A percentile compares a stretch with the other conserved stretches of the same genome.
Conservation (phyloP, 2,888 invertebrate species). For the Odontocolon sp. region DNA sequence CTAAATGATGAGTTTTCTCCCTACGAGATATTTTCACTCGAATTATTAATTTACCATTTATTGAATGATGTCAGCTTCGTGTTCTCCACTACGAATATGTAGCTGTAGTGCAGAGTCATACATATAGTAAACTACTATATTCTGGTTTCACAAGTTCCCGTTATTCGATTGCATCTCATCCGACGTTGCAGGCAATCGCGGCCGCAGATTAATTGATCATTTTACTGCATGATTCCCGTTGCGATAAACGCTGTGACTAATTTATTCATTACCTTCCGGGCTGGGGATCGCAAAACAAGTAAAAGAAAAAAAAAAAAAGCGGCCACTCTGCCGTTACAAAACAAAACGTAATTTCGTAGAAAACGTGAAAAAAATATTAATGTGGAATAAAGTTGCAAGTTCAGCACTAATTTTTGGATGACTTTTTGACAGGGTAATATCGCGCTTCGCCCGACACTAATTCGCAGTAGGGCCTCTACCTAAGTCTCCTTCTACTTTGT, state of each 20-base stretch:
- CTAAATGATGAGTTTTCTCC: too few relatives aligned
- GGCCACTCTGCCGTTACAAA: slow-evolving; percentile 43
- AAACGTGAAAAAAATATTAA: neutral
- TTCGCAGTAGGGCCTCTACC: slow-evolving; percentile 58
- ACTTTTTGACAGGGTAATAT: slow-evolving; percentile 52
- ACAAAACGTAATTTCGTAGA: slow-evolving; percentile 35
- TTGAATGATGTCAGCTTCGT: slow-evolving; percentile 10
- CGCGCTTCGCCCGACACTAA: slow-evolving; percentile 65
- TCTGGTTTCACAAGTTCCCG: slow-evolving; percentile 36
- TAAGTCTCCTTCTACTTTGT: neutral
- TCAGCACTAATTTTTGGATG: slow-evolving; percentile 34
- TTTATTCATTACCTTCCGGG: slow-evolving; percentile 52
- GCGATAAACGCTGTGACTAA: slow-evolving; percentile 45
- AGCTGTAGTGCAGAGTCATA: too few relatives aligned
- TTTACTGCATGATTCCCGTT: slow-evolving; percentile 43
- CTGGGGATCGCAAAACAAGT: neutral
- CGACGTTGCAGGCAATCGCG: slow-evolving; percentile 30
- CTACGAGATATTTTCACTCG: too few relatives aligned
- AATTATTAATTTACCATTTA: too few relatives aligned
- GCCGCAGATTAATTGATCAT: slow-evolving; percentile 56
- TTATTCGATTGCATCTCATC: slow-evolving; percentile 32
- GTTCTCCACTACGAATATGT: too few relatives aligned
- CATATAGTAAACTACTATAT: slow-evolving; percentile 7
- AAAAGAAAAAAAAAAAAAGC: slow-evolving; percentile 45
- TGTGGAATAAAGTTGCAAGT: slow-evolving; percentile 33